A percentile compares a stretch with the other conserved stretches of the same genome.
Conservation (phyloP, 2,888 invertebrate genomes). For the Himalopsyche tibetana region DNA sequence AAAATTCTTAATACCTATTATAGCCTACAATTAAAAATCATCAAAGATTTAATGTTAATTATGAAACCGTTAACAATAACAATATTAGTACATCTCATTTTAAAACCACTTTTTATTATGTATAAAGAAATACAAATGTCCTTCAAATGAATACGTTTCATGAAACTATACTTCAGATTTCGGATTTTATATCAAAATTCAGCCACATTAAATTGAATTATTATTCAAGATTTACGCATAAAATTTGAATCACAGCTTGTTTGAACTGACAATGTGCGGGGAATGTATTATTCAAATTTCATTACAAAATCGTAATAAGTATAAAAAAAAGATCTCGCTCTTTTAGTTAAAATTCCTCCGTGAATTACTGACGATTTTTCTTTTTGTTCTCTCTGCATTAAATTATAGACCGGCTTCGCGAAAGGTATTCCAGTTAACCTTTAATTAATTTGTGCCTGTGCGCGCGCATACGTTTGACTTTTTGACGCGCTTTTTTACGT, state of each 20-base stretch:
- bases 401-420: conserved; percentile 15
- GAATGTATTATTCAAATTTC: conserved; percentile 19
- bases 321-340: not conserved
- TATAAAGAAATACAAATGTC: no score
- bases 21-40: no score
- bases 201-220: conserved; percentile 7
- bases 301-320: not conserved
- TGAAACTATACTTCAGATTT: no score
- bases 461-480: conserved; percentile 24
- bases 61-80: no score
- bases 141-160: no score
- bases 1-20: no score
- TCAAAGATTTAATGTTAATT: no score
- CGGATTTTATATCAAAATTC: not conserved
- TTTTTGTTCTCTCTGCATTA: conserved; percentile 6
- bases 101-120: no score
- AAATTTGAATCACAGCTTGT: not conserved
- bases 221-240: conserved; percentile 30
- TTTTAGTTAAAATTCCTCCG: conserved; percentile 2
- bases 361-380: conserved; percentile 14
- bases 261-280: not conserved
- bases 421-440: conserved; percentile 37
- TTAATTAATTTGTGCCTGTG: conserved; percentile 28
- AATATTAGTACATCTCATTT: no score
- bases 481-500: conserved; percentile 24